Percentiles rank a stretch among this genome's conserved stretches.
These are phyloP conservation scores for Resseliella maxima DNA, from an alignment of 2,888 invertebrate species.

Conservation along the genomic window DNA sequence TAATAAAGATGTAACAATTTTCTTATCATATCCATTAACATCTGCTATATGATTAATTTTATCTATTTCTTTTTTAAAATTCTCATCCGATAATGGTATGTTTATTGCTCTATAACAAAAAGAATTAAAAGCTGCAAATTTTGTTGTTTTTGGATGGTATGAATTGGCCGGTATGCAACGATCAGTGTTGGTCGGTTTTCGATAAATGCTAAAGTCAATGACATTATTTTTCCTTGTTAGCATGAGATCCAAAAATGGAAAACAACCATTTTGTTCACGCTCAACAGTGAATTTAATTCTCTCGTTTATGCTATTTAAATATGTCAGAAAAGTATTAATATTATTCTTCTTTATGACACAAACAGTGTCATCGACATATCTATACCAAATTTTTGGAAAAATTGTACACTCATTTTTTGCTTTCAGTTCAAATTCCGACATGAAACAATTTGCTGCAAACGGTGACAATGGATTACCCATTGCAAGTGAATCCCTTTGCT, in stretches of 20 bases:
- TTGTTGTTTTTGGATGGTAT: background rate
- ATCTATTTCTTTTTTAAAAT: background rate
- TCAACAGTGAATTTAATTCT: background rate
- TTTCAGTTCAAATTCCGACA: background rate
- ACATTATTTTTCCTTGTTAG: background rate
- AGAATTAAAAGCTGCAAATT: background rate
- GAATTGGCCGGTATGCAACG: background rate
- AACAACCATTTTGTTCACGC: background rate
- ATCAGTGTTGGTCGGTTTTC: background rate
- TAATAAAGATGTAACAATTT: background rate
- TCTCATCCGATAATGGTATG: background rate
- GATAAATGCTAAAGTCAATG: background rate
- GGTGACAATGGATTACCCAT: background rate
- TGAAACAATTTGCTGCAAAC: background rate
- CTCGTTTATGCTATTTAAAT: background rate
- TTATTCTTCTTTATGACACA: background rate
- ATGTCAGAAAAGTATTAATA: background rate
- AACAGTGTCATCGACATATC: constrained; percentile 16
- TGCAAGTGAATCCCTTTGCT: background rate
- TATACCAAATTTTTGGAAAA: constrained; percentile 9
- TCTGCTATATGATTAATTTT: background rate
- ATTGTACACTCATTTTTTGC: background rate
- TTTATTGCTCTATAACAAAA: background rate
- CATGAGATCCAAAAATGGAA: background rate
- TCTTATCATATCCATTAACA: background rate